Conservation (phyloP, 2,888 invertebrate genomes). For the Rhorus exstirpatorius region DNA sequence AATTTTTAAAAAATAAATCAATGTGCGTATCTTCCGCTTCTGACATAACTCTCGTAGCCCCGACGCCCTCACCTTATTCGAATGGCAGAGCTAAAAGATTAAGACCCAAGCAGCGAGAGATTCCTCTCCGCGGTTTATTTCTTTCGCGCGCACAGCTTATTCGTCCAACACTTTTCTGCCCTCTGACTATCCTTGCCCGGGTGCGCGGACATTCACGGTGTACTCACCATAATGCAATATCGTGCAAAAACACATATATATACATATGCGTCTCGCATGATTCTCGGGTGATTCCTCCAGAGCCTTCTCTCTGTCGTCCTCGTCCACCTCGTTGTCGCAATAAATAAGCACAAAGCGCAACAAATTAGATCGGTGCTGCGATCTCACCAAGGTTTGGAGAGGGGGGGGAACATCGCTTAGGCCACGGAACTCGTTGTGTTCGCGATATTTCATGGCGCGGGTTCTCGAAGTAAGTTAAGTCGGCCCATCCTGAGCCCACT, state of each 20-base stretch:
- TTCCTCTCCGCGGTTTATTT: background rate
- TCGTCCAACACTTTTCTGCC: background rate
- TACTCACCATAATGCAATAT: conserved; percentile 29
- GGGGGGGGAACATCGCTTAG: conserved; percentile 79
- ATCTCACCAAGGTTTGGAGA: conserved; percentile 70
- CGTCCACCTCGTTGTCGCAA: conserved; percentile 65
- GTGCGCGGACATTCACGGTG: conserved; percentile 26
- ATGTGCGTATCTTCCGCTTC: background rate
- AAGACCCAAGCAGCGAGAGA: background rate
- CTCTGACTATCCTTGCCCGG: background rate
- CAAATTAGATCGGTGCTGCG: conserved; percentile 80
- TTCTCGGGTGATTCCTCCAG: conserved; percentile 43
- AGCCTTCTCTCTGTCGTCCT: conserved; percentile 40
- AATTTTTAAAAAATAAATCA: background rate
- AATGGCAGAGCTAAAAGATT: background rate
- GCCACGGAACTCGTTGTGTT: conserved; percentile 73
- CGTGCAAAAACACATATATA: conserved; percentile 10
- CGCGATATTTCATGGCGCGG: conserved; percentile 80
- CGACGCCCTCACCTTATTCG: background rate
- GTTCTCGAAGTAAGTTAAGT: conserved; percentile 78
- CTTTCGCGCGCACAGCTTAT: background rate
- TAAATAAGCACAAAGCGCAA: conserved; percentile 81
- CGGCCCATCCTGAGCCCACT: conserved; percentile 72
- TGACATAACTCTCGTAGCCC: background rate
- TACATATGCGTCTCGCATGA: conserved; percentile 4